phyloP scores from a whole-genome alignment of 2,888 invertebrate genomes.

The Drosophila vallismaia region DNA sequence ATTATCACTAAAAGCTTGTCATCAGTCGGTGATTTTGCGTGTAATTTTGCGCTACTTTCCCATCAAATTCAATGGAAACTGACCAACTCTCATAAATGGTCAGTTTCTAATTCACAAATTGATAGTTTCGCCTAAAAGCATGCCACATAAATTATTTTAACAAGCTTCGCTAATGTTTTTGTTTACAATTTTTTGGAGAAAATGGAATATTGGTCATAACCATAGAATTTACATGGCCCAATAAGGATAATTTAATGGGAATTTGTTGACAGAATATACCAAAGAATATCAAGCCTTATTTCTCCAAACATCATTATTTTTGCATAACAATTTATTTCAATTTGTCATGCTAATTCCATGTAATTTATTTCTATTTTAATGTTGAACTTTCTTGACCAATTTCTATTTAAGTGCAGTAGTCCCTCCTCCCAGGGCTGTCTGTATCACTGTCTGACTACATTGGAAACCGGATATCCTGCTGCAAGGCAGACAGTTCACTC shows the following conservation, averaged over 20 bases:
- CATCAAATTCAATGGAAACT: slow-evolving; percentile 70
- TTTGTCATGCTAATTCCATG: background rate
- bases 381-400: slow-evolving; percentile 3
- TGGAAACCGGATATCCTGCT: slow-evolving; percentile 74
- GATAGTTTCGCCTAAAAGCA: slow-evolving; percentile 64
- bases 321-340: background rate
- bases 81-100: background rate
- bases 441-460: slow-evolving; percentile 55
- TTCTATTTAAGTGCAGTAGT: slow-evolving; percentile 34
- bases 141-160: slow-evolving; percentile 71
- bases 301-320: background rate
- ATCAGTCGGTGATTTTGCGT: slow-evolving; percentile 68
- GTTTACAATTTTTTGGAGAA: slow-evolving; percentile 59
- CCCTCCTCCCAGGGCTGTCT: slow-evolving; percentile 37
- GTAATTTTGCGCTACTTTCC: slow-evolving; percentile 58
- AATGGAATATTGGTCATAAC: slow-evolving; percentile 3
- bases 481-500: slow-evolving; percentile 58
- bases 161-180: slow-evolving; percentile 58
- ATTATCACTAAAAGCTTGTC: slow-evolving; percentile 75
- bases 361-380: slow-evolving; percentile 2
- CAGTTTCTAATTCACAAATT: slow-evolving; percentile 9
- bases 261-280: background rate
- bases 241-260: background rate
- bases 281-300: background rate
- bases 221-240: slow-evolving; percentile 21